phyloP scores from a whole-genome alignment of 2,113 vertebrate genomes.

The Sphaerodactylus townsendi region DNA sequence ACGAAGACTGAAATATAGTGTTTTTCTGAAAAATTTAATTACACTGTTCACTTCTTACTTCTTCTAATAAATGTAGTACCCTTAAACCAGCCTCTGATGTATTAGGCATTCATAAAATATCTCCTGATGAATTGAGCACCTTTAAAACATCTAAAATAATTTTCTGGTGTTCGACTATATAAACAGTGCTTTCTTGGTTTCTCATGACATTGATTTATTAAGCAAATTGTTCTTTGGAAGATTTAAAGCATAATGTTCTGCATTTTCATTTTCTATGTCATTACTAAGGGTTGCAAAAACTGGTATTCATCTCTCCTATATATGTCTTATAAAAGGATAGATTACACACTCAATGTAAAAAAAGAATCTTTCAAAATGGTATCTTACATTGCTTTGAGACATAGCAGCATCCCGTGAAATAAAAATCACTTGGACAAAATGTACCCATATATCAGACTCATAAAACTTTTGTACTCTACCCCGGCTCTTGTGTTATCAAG shows the following conservation, averaged over 20 bases:
- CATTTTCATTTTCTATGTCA: constrained; percentile 1
- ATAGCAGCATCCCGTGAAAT: background rate
- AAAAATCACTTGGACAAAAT: constrained; percentile 1
- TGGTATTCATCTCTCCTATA: background rate
- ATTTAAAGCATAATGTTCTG: background rate
- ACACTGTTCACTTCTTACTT: background rate
- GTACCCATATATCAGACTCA: background rate
- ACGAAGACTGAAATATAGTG: background rate
- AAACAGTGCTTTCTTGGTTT: background rate
- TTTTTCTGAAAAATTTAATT: background rate
- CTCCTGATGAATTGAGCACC: background rate
- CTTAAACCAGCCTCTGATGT: background rate
- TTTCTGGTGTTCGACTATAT: background rate
- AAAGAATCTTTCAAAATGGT: constrained; percentile 11
- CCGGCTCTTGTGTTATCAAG: background rate
- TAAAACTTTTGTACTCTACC: constrained; percentile 26
- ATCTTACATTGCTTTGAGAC: background rate
- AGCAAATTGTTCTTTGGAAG: background rate
- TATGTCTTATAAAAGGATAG: background rate
- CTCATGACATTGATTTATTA: background rate
- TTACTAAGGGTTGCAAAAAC: background rate
- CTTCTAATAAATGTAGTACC: background rate
- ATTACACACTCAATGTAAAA: background rate
- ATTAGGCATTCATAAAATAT: background rate
- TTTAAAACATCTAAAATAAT: background rate